Evolutionary conservation across 2,888 invertebrate genomes (phyloP).

Genomic region (Epinotia ramella): DNA sequence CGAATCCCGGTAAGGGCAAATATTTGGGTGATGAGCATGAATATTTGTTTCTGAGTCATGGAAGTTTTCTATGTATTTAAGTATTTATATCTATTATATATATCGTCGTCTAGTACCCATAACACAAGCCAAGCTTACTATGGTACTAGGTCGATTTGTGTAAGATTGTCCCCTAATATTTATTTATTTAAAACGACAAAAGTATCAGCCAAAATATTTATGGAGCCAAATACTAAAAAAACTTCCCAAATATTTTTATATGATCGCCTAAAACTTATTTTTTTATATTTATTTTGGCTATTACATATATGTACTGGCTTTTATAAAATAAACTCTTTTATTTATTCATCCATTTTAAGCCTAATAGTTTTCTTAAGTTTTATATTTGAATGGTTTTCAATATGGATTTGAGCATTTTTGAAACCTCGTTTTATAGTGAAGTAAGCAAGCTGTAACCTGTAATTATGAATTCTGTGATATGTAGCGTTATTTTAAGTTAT

Average conservation of each 20-base stretch:
- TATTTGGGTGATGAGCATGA: too few species aligned
- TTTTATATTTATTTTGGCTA: constrained; percentile 36
- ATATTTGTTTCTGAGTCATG: too few species aligned
- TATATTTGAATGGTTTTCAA: background rate
- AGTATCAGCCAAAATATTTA: constrained; percentile 21
- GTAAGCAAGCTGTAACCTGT: constrained; percentile 38
- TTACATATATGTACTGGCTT: constrained; percentile 17
- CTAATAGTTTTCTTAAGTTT: background rate
- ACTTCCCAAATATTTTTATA: constrained; percentile 38
- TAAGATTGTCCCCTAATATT: too few species aligned
- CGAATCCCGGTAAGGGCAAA: too few species aligned
- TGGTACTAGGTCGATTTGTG: too few species aligned
- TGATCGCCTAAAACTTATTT: constrained; percentile 32
- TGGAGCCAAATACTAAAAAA: constrained; percentile 27
- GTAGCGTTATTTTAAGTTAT: constrained; percentile 45
- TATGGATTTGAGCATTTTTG: constrained; percentile 11
- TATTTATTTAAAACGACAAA: too few species aligned
- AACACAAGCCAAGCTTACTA: too few species aligned
- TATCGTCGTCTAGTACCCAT: too few species aligned
- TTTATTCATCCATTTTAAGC: background rate
- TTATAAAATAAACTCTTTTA: constrained; percentile 6
- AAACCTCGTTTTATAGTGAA: constrained; percentile 7
- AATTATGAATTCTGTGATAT: constrained; percentile 46
- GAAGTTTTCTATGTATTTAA: too few species aligned
- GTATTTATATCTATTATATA: too few species aligned